Base-by-base conservation (phyloP, 2,888 invertebrate species). In the Nezara viridula region DNA sequence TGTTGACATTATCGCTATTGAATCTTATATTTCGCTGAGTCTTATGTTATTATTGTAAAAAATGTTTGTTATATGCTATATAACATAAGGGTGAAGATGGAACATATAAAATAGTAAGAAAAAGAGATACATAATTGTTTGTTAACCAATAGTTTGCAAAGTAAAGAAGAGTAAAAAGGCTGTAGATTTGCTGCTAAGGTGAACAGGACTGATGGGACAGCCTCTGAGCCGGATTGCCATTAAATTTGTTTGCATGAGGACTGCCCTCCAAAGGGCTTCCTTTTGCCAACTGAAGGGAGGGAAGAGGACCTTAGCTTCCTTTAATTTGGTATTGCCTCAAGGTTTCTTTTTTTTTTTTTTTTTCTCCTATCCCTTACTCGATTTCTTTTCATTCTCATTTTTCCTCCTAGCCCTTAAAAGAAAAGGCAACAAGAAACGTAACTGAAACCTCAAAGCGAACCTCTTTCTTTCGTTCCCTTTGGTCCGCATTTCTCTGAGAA, bases 231-330 rank as follows among this genome's bases (percentile, higher is more conserved):
- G 81, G 81, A 81, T 81, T 81, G 44, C 81, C 81, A 81, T 81
- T 81, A 81, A 81, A 81, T 81, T 81, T 81, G 81, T 81, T 81
- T 81, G 81, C 81, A 81, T 81, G 44, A 81, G 81, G 81, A 47
- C 81, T 81, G 81, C 81, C 44, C 81, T 47, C 81, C 44, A 40
- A 44, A 40, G 81, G 81, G 66, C 37, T 73, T 73, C 81, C 81
- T 47, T 81, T 81, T 81, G 10, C 81, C 66, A 73, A 81, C 81
- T 44, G 24, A 24, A 44, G 44, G n/a, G 37, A 24, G n/a, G 16
- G 12, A n/a, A 47, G 66, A 73, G 66, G 81, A 81, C 81, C 44
- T 81, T 81, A 81, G 81, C 81, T 81, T 81, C 44, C 81, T 81
- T 81, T 81, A 81, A 81, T 81, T 81, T 81, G 81, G 81, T 81